Conservation (phyloP, 2,888 invertebrate genomes). For the Limnephilus lunatus region DNA sequence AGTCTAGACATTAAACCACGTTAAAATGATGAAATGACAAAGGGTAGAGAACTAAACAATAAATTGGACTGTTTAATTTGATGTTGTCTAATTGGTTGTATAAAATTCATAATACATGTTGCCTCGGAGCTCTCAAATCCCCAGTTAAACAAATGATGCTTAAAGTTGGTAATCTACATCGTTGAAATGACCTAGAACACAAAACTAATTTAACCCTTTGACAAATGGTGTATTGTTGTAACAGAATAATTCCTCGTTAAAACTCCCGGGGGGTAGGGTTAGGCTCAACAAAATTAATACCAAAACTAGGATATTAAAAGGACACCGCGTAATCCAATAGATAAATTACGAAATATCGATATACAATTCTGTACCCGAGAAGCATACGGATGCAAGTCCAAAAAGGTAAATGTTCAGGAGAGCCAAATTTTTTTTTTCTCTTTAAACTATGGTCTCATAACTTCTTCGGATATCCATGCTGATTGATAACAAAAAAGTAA, state of each 20-base stretch:
- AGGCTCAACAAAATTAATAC: not conserved
- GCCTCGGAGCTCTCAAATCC: not conserved
- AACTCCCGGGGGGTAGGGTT: not conserved
- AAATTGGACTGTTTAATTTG: not conserved
- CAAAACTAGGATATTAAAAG: not conserved
- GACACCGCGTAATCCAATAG: not conserved
- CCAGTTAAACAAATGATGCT: not conserved
- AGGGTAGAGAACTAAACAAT: not conserved
- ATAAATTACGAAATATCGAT: not conserved
- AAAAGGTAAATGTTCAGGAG: too few relatives aligned
- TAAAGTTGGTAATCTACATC: not conserved
- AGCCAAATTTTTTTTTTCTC: too few relatives aligned
- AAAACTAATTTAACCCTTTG: not conserved
- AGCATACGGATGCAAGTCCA: too few relatives aligned
- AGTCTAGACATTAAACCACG: not conserved
- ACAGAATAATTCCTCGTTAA: not conserved
- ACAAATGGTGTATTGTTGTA: not conserved
- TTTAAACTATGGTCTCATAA: too few relatives aligned
- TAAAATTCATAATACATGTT: not conserved
- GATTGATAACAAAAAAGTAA: too few relatives aligned
- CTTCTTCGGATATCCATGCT: too few relatives aligned
- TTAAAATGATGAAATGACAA: not conserved
- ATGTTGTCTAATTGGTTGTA: conserved; percentile 2
- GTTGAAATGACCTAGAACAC: not conserved
- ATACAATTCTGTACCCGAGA: too few relatives aligned